Evolutionary conservation across 2,113 vertebrate species (phyloP), one percentile per base, ranked within the genome.

Genomic region (Nicator chloris): DNA sequence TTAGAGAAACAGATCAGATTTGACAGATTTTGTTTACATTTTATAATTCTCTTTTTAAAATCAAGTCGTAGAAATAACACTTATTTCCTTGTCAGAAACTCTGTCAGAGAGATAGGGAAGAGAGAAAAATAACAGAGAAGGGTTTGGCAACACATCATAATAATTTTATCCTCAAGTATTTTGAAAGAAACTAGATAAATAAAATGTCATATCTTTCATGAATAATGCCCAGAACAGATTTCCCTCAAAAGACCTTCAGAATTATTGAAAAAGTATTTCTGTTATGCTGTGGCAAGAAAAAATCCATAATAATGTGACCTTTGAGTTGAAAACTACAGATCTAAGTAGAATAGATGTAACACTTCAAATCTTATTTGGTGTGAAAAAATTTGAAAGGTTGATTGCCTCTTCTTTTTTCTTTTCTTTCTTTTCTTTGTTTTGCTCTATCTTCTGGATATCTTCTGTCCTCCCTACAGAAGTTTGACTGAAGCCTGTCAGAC

Each of bases 281-380:
- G 82, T 61, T 91, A 85, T 17, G 70, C 94, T 94, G 64, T 82
- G 70, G 26, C 49, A 72, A 81, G 79, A 88, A 84, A 89, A 82
- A 90, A 94, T 96, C 86, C 87, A 72, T 92, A 90, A 76, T 86
- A 95, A 96, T 93, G 65, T 95, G 80, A 91, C 72, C 65, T 97
- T 96, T 94, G 72, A 72, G 49, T 64, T 73, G 81, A 92, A 92
- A 53, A 56, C 64, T 86, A 72, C 31, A 69, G 56, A 79, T 92
- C 86, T 80, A 72, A 93, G 65, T 40, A 66, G 92, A 92, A 87
- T 21, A 20, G 30, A 85, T 82, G 22, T 37, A 87, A 82, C 33
- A 59, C 50, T 94, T 91, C 42, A 56, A 40, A 49, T 82, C 40
- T 86, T 78, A 68, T 17, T 83, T 92, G 76, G 35, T 7, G 4